Evolutionary conservation across 2,113 vertebrate genomes (phyloP).

Genomic region (Dromiciops gliroides): DNA sequence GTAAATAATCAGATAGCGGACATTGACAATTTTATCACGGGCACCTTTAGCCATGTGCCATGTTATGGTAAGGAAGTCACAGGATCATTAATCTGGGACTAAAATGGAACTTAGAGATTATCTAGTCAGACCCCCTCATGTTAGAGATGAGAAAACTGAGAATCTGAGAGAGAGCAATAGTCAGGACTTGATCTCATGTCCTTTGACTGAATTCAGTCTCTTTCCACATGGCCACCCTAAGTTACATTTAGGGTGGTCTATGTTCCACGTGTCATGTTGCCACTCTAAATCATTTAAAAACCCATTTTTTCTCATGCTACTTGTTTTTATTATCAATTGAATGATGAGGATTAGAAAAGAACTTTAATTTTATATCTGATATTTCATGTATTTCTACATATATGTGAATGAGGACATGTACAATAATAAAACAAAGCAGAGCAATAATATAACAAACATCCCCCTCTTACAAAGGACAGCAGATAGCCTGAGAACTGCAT

Average conservation of each 20-base stretch:
- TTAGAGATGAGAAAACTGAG: not conserved
- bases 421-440: not conserved
- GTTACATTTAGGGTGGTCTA: not conserved
- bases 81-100: not conserved
- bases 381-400: slow-evolving; percentile 12
- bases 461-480: too few species aligned
- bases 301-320: not conserved
- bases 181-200: not conserved
- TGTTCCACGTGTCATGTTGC: too few species aligned
- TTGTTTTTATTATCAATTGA: slow-evolving; percentile 15
- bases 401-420: not conserved
- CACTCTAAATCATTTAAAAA: not conserved
- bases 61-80: not conserved
- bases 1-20: slow-evolving; percentile 11
- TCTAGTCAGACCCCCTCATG: not conserved
- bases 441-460: not conserved
- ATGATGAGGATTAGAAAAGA: not conserved
- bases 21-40: not conserved
- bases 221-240: not conserved
- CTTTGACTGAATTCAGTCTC: not conserved
- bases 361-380: not conserved
- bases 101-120: not conserved
- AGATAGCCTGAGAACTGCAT: too few species aligned
- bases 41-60: not conserved
- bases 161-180: not conserved